Percentiles rank a stretch among this genome's conserved stretches.
Conservation (phyloP, 2,797 vertebrate species). For the Myripristis jacobus region DNA sequence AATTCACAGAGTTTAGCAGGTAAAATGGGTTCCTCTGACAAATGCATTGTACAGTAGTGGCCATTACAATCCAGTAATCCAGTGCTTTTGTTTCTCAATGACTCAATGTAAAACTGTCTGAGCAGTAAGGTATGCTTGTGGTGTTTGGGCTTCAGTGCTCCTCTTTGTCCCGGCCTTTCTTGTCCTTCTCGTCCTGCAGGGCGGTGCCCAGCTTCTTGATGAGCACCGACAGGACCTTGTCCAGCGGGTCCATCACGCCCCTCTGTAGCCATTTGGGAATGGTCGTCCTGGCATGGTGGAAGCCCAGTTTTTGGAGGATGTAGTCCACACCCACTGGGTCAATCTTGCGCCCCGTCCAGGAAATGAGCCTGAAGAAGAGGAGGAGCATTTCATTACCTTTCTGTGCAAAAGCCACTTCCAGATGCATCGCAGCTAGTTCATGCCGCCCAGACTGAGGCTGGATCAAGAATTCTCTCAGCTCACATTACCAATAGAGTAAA, state of each 20-base stretch:
- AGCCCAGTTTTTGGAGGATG: constrained; percentile 97
- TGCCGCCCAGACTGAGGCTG: background rate
- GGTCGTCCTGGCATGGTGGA: constrained; percentile 98
- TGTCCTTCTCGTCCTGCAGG: constrained; percentile 97
- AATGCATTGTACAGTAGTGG: constrained; percentile 78
- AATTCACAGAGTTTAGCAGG: constrained; percentile 67
- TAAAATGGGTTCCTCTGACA: constrained; percentile 63
- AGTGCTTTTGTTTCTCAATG: constrained; percentile 57
- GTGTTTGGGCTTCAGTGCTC: constrained; percentile 84
- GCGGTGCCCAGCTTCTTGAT: constrained; percentile 97
- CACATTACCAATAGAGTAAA: background rate
- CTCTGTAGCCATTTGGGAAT: constrained; percentile 99
- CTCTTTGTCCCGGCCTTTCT: constrained; percentile 94
- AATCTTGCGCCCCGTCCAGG: constrained; percentile 98
- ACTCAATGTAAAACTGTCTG: constrained; percentile 37
- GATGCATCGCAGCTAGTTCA: background rate
- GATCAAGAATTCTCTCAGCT: background rate
- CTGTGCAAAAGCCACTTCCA: background rate
- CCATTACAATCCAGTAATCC: constrained; percentile 48
- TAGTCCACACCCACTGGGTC: constrained; percentile 99
- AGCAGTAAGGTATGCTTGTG: background rate
- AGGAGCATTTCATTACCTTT: background rate
- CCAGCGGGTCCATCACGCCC: constrained; percentile 98
- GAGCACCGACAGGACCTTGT: constrained; percentile 97
- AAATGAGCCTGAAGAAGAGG: constrained; percentile 88